phyloP scores from a whole-genome alignment of 2,113 vertebrate species.

The pig (Sus scrofa) region DNA sequence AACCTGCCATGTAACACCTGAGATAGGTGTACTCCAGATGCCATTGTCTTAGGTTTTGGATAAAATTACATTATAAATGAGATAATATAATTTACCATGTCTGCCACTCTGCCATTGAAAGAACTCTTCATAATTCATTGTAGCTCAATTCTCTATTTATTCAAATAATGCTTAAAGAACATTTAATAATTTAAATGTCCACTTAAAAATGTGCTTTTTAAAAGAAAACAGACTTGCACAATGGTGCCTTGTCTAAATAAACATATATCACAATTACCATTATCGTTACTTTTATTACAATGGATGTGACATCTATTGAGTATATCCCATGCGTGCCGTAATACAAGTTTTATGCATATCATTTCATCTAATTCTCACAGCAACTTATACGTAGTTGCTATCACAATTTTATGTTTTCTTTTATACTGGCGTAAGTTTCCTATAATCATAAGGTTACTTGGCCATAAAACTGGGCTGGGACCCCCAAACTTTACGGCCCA shows the following conservation, averaged over 20 bases:
- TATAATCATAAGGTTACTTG: background rate
- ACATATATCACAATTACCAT: background rate
- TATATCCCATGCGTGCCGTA: background rate
- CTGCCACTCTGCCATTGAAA: background rate
- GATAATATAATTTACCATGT: background rate
- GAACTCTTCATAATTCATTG: slow-evolving; percentile 41
- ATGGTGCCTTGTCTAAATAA: background rate
- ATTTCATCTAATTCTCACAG: slow-evolving; percentile 21
- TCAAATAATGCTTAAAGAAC: slow-evolving; percentile 34
- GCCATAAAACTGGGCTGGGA: background rate
- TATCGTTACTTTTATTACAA: background rate
- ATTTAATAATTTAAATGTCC: slow-evolving; percentile 12
- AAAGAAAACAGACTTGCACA: slow-evolving; percentile 28
- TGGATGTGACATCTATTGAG: background rate
- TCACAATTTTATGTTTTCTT: slow-evolving; percentile 40
- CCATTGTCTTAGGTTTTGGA: background rate
- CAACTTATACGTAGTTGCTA: background rate
- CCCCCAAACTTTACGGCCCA: background rate
- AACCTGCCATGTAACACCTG: background rate
- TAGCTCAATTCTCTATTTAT: slow-evolving; percentile 34
- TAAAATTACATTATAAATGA: slow-evolving; percentile 29
- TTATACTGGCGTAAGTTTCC: slow-evolving; percentile 36
- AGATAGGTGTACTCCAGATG: background rate
- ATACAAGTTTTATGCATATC: background rate
- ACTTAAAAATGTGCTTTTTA: slow-evolving; percentile 31